phyloP scores from a whole-genome alignment of 2,113 vertebrate species.

The Oxyura jamaicensis region DNA sequence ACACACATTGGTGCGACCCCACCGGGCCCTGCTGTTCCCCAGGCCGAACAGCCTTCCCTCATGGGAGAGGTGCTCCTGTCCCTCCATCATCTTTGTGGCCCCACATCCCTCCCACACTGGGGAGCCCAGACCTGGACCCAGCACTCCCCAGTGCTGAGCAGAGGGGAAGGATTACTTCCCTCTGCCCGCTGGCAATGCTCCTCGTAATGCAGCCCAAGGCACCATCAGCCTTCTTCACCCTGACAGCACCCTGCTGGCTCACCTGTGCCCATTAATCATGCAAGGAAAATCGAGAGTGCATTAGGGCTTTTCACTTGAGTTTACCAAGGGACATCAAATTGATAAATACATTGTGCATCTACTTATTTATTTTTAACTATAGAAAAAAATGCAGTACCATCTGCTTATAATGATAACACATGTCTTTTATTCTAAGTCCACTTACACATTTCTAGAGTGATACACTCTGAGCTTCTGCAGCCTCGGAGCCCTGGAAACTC shows the following conservation, averaged over 20 bases:
- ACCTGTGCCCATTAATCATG: background rate
- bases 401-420: background rate
- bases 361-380: background rate
- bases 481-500: background rate
- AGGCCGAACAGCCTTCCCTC: background rate
- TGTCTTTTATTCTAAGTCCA: background rate
- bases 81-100: background rate
- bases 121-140: background rate
- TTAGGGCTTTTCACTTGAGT: background rate
- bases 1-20: background rate
- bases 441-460: background rate
- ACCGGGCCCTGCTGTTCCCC: background rate
- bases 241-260: background rate
- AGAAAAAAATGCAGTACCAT: background rate
- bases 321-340: background rate
- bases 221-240: fast-evolving
- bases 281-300: background rate
- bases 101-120: fast-evolving
- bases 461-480: background rate
- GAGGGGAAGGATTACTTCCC: background rate
- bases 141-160: background rate
- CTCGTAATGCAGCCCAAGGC: background rate
- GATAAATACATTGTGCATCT: background rate
- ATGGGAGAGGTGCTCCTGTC: fast-evolving
- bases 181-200: background rate